Evolutionary conservation across 2,888 invertebrate species (phyloP).

Genomic region (Cephus runcator): DNA sequence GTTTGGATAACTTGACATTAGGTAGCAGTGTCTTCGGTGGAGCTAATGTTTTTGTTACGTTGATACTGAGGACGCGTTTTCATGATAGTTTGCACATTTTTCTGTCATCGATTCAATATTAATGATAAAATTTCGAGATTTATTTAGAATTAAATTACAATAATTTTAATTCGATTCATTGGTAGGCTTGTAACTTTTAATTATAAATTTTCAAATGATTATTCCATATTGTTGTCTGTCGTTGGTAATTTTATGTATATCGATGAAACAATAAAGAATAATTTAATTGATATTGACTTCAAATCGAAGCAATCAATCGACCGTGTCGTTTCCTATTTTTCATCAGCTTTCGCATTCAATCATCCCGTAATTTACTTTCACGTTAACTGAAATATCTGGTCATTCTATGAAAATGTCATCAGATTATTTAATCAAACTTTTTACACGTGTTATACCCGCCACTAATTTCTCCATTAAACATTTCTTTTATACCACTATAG

Average conservation of each 20-base stretch:
- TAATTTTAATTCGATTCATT: not conserved
- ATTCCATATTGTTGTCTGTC: not conserved
- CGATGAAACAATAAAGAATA: not conserved
- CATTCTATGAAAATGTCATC: not conserved
- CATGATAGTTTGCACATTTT: not conserved
- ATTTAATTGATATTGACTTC: not conserved
- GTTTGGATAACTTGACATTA: not conserved
- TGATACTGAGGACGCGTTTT: not conserved
- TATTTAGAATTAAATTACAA: not conserved
- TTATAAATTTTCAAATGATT: not conserved
- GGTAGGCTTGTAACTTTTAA: not conserved
- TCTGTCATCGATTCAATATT: not conserved
- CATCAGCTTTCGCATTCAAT: not conserved
- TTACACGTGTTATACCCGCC: not conserved
- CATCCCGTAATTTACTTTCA: not conserved
- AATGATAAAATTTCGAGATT: too few species aligned
- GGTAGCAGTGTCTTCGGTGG: not conserved
- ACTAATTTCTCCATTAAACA: not conserved
- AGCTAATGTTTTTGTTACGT: not conserved
- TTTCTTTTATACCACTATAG: not conserved
- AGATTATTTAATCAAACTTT: not conserved
- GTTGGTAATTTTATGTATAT: not conserved
- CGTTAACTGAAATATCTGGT: not conserved
- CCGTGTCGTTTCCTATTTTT: not conserved
- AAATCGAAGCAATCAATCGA: not conserved